Base-by-base conservation (phyloP, 1,140 invertebrate species). In the Pristionchus pacificus region DNA sequence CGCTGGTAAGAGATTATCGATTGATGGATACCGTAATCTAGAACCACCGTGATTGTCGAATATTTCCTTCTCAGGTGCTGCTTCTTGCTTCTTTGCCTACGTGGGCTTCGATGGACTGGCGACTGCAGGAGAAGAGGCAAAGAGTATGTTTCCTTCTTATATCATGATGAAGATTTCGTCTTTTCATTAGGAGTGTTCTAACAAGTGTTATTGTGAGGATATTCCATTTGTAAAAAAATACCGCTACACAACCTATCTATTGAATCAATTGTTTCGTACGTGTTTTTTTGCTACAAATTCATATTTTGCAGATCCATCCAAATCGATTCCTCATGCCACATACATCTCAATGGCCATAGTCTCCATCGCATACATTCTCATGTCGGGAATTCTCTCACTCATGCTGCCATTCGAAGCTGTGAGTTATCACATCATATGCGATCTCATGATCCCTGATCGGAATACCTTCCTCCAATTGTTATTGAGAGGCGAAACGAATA, bases 31-130 rank as follows among this genome's bases (percentile, higher is more conserved):
- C 38, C 38, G 19, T 49, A 6, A 6, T 49, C 19, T 19, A 10
- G 38, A 49, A 49, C 19, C 6, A 49, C 19, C 38, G 38, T 49
- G n/a, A n/a, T n/a, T n/a, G n/a, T n/a, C n/a, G n/a, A n/a, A n/a
- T n/a, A n/a, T n/a, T n/a, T n/a, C n/a, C n/a, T n/a, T n/a, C n/a
- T 49, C 19, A 49, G 38, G 92, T 0, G 92, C 92, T 0, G 92
- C 92, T 0, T 93, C 91, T 65, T 94, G 92, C 84, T 95, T 95
- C 85, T 95, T 90, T 82, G 92, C 92, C 33, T 93, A 93, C 81
- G 91, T 93, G 6, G 92, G 91, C 0, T 94, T 94, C 79, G 93
- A 94, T 85, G 89, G 89, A 60, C 89, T 94, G 61, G 92, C 92
- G 15, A 92, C 92, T 2, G 92, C 91, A 0, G 86, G 86, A 77